phyloP scores from a whole-genome alignment of 2,113 vertebrate species.

The Athene cunicularia region DNA sequence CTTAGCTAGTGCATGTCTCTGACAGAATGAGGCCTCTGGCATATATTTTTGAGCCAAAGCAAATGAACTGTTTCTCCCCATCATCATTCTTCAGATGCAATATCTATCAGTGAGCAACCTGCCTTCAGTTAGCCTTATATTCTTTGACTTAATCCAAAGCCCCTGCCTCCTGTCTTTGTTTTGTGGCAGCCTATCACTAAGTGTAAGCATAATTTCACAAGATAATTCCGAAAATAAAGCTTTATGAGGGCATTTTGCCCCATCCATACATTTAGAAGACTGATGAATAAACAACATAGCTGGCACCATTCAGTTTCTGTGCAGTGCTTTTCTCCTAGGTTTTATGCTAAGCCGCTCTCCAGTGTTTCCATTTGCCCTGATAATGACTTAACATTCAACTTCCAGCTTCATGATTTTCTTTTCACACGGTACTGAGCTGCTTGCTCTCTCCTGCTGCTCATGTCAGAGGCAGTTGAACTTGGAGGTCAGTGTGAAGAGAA shows the following conservation, averaged over 20 bases:
- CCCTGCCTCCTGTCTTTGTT: neutral
- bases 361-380: neutral
- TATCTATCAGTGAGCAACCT: neutral
- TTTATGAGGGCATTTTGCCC: neutral
- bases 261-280: neutral
- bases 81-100: neutral
- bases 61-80: neutral
- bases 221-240: neutral
- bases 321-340: neutral
- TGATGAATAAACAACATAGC: neutral
- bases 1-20: neutral
- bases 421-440: slow-evolving; percentile 20
- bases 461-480: slow-evolving; percentile 50
- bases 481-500: slow-evolving; percentile 38
- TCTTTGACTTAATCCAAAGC: neutral
- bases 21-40: slow-evolving; percentile 7
- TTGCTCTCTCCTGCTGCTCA: slow-evolving; percentile 46
- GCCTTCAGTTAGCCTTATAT: neutral
- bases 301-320: neutral
- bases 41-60: neutral
- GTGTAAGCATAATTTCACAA: neutral
- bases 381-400: slow-evolving; percentile 58
- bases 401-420: slow-evolving; percentile 41
- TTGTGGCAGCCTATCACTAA: neutral
- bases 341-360: neutral